A percentile compares a stretch with the other conserved stretches of the same genome.
phyloP scores from a whole-genome alignment of 2,113 vertebrate genomes.

The Bubalus kerabau region DNA sequence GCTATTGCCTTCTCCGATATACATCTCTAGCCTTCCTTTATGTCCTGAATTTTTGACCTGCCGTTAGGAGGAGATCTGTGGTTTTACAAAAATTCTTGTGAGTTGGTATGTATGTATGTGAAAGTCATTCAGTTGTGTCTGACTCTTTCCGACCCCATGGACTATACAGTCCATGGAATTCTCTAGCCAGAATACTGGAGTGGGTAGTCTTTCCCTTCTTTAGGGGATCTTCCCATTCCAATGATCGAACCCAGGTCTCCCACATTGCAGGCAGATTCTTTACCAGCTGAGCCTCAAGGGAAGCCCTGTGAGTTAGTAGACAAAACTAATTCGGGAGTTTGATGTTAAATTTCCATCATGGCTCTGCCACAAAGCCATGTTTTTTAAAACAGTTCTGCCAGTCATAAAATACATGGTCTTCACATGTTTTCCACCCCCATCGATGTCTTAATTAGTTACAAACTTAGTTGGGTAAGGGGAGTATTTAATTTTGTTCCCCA shows the following conservation, averaged over 20 bases:
- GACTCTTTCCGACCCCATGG: neutral
- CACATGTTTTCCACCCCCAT: neutral
- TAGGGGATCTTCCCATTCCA: neutral
- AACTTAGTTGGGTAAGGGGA: neutral
- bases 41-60: neutral
- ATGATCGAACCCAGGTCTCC: neutral
- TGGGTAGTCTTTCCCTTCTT: neutral
- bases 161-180: neutral
- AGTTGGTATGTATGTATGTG: neutral
- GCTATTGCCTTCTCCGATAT: too few relatives aligned
- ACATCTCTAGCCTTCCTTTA: neutral
- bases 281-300: neutral
- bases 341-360: neutral
- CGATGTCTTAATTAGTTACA: neutral
- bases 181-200: neutral
- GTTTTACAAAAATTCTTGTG: neutral
- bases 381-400: neutral
- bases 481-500: neutral
- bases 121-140: neutral
- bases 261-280: neutral
- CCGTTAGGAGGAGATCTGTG: rapidly evolving
- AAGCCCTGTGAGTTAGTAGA: neutral
- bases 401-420: neutral
- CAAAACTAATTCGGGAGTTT: neutral
- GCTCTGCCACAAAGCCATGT: neutral